Percentiles rank a stretch among this genome's conserved stretches.
phyloP scores from a whole-genome alignment of 2,113 vertebrate genomes.

The Takifugu bimaculatus region DNA sequence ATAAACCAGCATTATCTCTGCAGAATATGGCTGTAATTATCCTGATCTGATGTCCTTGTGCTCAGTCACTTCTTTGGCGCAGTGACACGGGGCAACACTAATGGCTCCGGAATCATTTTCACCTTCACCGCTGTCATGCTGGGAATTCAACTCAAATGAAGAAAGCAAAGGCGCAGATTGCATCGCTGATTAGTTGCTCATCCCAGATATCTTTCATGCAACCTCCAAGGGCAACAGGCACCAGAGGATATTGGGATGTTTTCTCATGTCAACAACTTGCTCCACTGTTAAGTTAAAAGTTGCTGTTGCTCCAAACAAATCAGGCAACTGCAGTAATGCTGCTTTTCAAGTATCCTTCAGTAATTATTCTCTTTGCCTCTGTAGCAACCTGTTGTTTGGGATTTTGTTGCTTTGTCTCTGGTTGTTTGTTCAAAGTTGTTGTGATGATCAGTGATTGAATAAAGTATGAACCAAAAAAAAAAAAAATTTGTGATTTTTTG shows the following conservation, averaged over 20 bases:
- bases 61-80: constrained; percentile 30
- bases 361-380: no score
- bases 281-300: no score
- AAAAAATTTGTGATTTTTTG: no score
- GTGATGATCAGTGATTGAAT: no score
- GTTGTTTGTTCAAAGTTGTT: no score
- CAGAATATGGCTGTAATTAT: constrained; percentile 47
- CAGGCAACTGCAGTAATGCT: no score
- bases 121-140: constrained; percentile 46
- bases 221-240: constrained; percentile 23
- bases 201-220: constrained; percentile 38
- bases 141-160: constrained; percentile 53
- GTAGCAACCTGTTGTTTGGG: no score
- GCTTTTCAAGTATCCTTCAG: no score
- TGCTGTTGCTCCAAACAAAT: not conserved
- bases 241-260: constrained; percentile 15
- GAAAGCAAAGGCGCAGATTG: constrained; percentile 35
- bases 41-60: constrained; percentile 45
- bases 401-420: no score
- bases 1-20: constrained; percentile 12
- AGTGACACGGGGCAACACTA: constrained; percentile 36
- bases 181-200: constrained; percentile 52
- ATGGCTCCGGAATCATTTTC: constrained; percentile 55
- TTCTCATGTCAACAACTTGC: not conserved
- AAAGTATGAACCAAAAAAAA: no score